Evolutionary conservation across 2,888 invertebrate genomes (phyloP).

Genomic region (Gasteruption jaculator): DNA sequence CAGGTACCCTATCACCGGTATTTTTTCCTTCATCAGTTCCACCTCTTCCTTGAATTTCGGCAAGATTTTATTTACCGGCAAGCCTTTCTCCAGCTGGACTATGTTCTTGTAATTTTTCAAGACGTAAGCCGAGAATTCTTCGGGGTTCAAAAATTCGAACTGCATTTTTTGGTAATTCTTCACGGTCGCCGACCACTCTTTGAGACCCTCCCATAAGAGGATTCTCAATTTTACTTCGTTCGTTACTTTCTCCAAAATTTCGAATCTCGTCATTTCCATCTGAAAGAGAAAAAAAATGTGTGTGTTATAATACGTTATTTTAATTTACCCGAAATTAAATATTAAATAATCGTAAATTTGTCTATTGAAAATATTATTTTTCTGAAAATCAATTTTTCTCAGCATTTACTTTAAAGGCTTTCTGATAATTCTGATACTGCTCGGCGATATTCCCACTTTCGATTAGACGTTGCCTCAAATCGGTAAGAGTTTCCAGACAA

Average conservation of each 20-base stretch:
- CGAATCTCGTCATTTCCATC: slow-evolving; percentile 80
- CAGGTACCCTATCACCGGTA: slow-evolving; percentile 75
- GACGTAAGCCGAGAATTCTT: slow-evolving; percentile 65
- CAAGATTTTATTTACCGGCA: slow-evolving; percentile 77
- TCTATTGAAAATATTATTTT: slow-evolving; percentile 5
- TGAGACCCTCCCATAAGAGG: slow-evolving; percentile 74
- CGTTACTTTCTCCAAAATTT: slow-evolving; percentile 74
- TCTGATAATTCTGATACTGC: slow-evolving; percentile 77
- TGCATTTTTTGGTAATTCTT: slow-evolving; percentile 64
- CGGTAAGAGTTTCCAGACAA: slow-evolving; percentile 62
- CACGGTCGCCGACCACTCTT: slow-evolving; percentile 68
- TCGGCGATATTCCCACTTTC: slow-evolving; percentile 66
- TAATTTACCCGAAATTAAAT: no score
- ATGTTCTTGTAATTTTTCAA: slow-evolving; percentile 69
- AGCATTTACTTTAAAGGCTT: slow-evolving; percentile 68
- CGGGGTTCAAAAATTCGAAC: slow-evolving; percentile 66
- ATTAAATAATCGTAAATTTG: background rate
- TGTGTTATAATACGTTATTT: slow-evolving; percentile 1
- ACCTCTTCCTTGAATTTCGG: slow-evolving; percentile 73
- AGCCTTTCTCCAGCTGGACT: slow-evolving; percentile 75
- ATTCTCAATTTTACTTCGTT: slow-evolving; percentile 76
- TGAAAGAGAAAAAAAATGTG: slow-evolving; percentile 43
- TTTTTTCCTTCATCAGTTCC: slow-evolving; percentile 73
- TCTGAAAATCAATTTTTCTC: slow-evolving; percentile 7
- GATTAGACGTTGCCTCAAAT: slow-evolving; percentile 61